phyloP scores from a whole-genome alignment of 2,888 invertebrate genomes.

The Latrodectus hesperus region DNA sequence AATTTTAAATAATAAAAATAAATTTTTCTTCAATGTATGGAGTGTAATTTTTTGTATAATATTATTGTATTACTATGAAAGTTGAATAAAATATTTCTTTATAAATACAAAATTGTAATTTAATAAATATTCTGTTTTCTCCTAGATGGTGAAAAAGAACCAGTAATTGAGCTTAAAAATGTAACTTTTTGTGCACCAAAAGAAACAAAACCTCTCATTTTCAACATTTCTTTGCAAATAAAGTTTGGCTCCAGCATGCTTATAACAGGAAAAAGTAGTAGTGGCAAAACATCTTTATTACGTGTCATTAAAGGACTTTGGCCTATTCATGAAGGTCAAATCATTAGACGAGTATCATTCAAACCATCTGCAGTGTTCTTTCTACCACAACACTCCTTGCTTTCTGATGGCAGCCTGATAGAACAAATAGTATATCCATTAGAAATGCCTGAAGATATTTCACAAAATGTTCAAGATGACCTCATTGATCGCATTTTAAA shows the following conservation, averaged over 20 bases:
- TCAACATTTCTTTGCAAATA: slow-evolving; percentile 77
- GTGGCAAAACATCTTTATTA: slow-evolving; percentile 79
- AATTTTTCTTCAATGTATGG: too few species aligned
- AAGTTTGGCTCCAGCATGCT: slow-evolving; percentile 76
- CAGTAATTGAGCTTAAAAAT: slow-evolving; percentile 43
- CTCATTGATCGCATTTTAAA: slow-evolving; percentile 6
- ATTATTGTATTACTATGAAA: too few species aligned
- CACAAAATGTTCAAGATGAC: background rate
- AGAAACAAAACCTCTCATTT: slow-evolving; percentile 66
- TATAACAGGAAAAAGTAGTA: slow-evolving; percentile 79
- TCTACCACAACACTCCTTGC: slow-evolving; percentile 79
- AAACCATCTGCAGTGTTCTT: slow-evolving; percentile 75
- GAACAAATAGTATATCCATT: slow-evolving; percentile 69
- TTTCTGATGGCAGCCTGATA: slow-evolving; percentile 77
- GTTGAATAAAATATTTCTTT: background rate
- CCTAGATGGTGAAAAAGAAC: slow-evolving; percentile 7
- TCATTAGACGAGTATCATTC: slow-evolving; percentile 70
- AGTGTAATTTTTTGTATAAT: too few species aligned
- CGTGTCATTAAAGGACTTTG: slow-evolving; percentile 79
- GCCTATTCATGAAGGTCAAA: slow-evolving; percentile 74
- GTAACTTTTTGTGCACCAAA: slow-evolving; percentile 61
- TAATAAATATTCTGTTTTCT: background rate
- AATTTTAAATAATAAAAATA: too few species aligned
- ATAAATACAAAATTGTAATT: background rate
- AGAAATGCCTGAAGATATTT: slow-evolving; percentile 11